phyloP scores from a whole-genome alignment of 2,888 invertebrate species.

The Brenthis ino region DNA sequence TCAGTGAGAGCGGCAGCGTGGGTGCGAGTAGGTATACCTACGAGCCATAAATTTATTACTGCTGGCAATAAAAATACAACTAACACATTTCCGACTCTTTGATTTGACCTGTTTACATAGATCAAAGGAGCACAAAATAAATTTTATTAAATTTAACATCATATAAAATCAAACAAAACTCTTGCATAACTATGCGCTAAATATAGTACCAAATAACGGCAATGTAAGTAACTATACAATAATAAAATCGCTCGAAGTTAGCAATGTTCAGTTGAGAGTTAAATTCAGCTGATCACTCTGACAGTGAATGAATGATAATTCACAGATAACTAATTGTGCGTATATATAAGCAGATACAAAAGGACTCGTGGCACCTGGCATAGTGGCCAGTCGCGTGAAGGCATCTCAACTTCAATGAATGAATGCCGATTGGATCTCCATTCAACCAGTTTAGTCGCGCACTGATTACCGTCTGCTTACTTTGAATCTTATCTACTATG shows the following conservation, averaged over 20 bases:
- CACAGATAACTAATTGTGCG: neutral
- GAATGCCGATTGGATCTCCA: conserved; percentile 65
- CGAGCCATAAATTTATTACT: conserved; percentile 75
- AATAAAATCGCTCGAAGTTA: no score
- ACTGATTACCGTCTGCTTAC: conserved; percentile 74
- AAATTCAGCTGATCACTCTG: neutral
- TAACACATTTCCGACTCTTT: conserved; percentile 79
- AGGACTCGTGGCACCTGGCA: conserved; percentile 38
- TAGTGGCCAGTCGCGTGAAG: conserved; percentile 63
- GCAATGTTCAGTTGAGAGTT: neutral
- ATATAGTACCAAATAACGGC: neutral
- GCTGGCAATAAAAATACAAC: conserved; percentile 76
- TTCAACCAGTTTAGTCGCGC: conserved; percentile 80
- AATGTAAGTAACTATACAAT: no score
- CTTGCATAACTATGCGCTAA: neutral
- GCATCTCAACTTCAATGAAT: conserved; percentile 75
- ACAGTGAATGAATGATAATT: neutral
- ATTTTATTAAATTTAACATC: conserved; percentile 71
- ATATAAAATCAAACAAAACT: conserved; percentile 37
- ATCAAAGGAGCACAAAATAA: conserved; percentile 74
- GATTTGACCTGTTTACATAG: conserved; percentile 77
- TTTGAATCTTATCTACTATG: conserved; percentile 77
- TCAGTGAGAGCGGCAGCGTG: conserved; percentile 67
- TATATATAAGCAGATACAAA: conserved; percentile 39
- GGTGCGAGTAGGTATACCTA: conserved; percentile 65